Percentiles rank a stretch among this genome's conserved stretches.
These are phyloP conservation scores for Anhinga rufa DNA, from an alignment of 2,113 vertebrate genomes.

Conservation along the genomic window DNA sequence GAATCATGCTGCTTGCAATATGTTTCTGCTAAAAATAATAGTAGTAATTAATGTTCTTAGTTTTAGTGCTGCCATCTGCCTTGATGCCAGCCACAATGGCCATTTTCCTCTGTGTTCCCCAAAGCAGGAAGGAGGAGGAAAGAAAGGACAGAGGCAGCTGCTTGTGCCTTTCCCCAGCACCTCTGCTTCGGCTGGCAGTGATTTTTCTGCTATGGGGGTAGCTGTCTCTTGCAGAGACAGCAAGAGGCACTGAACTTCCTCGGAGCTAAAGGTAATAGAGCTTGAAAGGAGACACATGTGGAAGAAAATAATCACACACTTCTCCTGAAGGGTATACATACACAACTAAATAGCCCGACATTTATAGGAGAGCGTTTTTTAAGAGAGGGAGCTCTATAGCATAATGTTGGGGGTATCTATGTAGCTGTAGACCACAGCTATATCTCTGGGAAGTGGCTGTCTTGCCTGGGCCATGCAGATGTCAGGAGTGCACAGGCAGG, in stretches of 20 bases:
- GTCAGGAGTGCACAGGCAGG: neutral
- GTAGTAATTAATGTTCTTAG: slow-evolving; percentile 53
- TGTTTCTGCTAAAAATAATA: slow-evolving; percentile 56
- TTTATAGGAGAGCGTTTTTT: neutral
- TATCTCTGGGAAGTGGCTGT: neutral
- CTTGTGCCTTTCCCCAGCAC: neutral
- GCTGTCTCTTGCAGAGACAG: neutral
- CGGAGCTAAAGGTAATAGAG: neutral
- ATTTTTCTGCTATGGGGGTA: neutral
- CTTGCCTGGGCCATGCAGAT: neutral
- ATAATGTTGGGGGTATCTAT: neutral
- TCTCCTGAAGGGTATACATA: neutral
- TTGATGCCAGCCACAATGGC: neutral
- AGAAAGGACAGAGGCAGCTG: neutral
- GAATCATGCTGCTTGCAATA: slow-evolving; percentile 49
- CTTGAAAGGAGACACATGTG: neutral
- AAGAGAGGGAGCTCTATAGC: neutral
- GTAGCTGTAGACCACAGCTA: neutral
- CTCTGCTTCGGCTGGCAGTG: neutral
- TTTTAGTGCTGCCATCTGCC: slow-evolving; percentile 3
- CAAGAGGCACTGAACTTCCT: neutral
- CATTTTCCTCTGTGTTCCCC: neutral
- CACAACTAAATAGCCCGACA: neutral
- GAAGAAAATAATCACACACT: neutral
- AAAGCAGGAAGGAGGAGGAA: neutral